These are phyloP conservation scores for Stenichneumon culpator DNA, from an alignment of 2,888 invertebrate species.

Conservation along the genomic window DNA sequence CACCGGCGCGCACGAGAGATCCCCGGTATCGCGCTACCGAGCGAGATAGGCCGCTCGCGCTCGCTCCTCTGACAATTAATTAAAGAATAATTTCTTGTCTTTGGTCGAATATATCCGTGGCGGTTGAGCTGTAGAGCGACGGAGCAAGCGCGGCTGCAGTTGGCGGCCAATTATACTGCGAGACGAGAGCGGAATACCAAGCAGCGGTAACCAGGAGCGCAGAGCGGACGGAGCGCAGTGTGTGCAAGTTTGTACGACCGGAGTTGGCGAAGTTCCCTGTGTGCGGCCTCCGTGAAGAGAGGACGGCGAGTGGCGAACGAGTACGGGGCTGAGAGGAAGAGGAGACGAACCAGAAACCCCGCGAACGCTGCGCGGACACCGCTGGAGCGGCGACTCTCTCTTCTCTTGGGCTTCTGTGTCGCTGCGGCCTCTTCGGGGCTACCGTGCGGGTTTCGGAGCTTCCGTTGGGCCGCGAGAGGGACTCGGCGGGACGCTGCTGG, in stretches of 20 bases:
- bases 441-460: no score
- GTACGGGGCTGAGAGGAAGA: background rate
- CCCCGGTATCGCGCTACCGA: constrained; percentile 50
- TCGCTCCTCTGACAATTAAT: constrained; percentile 83
- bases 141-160: constrained; percentile 72
- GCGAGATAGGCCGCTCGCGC: constrained; percentile 65
- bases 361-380: background rate
- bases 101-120: constrained; percentile 77
- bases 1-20: constrained; percentile 38
- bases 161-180: constrained; percentile 84
- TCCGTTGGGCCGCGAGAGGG: no score
- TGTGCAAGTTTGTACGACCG: constrained; percentile 34
- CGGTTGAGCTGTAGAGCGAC: constrained; percentile 7
- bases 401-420: background rate
- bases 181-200: constrained; percentile 84
- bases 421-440: background rate
- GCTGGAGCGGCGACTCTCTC: background rate
- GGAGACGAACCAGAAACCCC: background rate
- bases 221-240: constrained; percentile 51
- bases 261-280: constrained; percentile 24
- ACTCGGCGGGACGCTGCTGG: no score
- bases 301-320: background rate
- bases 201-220: constrained; percentile 74
- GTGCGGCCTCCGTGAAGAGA: constrained; percentile 6
- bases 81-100: constrained; percentile 85